Evolutionary conservation across 2,113 vertebrate genomes (phyloP), one percentile per base, ranked within the genome.

Genomic region (Capreolus pygargus): DNA sequence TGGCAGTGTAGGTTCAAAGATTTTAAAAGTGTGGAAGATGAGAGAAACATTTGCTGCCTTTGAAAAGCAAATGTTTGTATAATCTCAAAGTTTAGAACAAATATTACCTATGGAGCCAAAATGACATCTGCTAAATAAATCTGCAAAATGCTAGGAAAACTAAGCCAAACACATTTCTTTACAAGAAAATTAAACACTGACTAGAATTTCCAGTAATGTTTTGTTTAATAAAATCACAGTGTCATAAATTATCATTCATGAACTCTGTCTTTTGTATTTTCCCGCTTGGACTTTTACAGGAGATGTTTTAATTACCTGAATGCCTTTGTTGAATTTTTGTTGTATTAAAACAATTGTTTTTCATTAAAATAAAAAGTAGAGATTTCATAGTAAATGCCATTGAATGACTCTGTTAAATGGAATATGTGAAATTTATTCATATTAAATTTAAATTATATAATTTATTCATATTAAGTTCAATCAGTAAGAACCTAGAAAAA

Each of bases 211-310:
- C 84, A 91, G 28, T 89, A 6, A 13, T n/a, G 16, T 45, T 96
- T 96, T 94, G 12, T 87, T 96, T 76, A 91, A 89, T 70, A 93
- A 93, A 89, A 52, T 95, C 8, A 36, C n/a, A 47, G 8, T 58
- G 11, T 61, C n/a, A 13, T 33, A 25, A 45, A 17, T 88, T 81
- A 30, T 58, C 91, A 28, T 57, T 85, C 33, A 85, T 54, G 19
- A 70, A 61, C 6, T 93, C 17, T 50, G 1, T 58, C 36, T 91
- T 96, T 82, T 97, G 11, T 64, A 6, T 86, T 97, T 92, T 93
- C 25, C 28, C 50, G 39, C 16, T 76, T 85, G 17, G 28, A 86
- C 79, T 79, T 89, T 89, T 95, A 10, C 1, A 57, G 45, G 27
- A 36, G 6, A 30, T 36, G 39, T n/a, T 86, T 97, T 60, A 96